Evolutionary conservation across 2,797 vertebrate species (phyloP).

Genomic region (Sebastolobus altivelis): DNA sequence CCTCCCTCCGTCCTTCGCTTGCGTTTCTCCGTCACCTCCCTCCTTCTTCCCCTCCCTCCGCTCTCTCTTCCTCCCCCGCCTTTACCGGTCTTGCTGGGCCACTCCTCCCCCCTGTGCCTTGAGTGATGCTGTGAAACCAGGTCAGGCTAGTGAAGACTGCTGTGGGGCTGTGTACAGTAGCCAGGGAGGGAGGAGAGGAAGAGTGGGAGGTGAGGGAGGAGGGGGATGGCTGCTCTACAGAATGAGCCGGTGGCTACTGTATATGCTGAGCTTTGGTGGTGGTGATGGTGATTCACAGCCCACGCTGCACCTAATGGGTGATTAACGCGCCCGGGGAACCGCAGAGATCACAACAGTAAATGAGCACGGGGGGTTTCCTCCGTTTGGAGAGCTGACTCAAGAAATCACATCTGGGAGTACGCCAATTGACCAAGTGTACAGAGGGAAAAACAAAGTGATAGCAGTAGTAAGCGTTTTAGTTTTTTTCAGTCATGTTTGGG

Average conservation of each 20-base stretch:
- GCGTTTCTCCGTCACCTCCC: slow-evolving; percentile 11
- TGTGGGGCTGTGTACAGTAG: slow-evolving; percentile 60
- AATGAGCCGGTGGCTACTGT: slow-evolving; percentile 27
- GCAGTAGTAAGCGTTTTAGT: not conserved
- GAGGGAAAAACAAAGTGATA: slow-evolving; percentile 3
- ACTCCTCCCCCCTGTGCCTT: slow-evolving; percentile 42
- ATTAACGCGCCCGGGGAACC: slow-evolving; percentile 51
- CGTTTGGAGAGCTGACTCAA: slow-evolving; percentile 28
- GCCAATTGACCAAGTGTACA: slow-evolving; percentile 34
- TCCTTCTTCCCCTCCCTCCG: not conserved
- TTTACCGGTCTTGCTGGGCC: slow-evolving; percentile 46
- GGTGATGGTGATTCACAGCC: slow-evolving; percentile 49
- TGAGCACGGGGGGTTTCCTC: slow-evolving; percentile 31
- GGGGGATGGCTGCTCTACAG: slow-evolving; percentile 10
- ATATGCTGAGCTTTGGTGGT: slow-evolving; percentile 28
- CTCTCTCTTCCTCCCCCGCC: slow-evolving; percentile 25
- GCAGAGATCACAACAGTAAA: slow-evolving; percentile 42
- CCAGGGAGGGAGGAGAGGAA: slow-evolving; percentile 40
- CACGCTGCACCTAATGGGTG: slow-evolving; percentile 40
- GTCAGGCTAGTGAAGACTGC: slow-evolving; percentile 66
- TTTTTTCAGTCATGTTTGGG: not conserved
- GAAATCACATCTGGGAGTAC: slow-evolving; percentile 32
- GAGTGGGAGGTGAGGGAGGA: slow-evolving; percentile 9
- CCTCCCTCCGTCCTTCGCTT: slow-evolving; percentile 20
- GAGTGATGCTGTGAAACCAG: slow-evolving; percentile 74